phyloP scores from a whole-genome alignment of 2,113 vertebrate species.

The Puffinus mauretanicus region DNA sequence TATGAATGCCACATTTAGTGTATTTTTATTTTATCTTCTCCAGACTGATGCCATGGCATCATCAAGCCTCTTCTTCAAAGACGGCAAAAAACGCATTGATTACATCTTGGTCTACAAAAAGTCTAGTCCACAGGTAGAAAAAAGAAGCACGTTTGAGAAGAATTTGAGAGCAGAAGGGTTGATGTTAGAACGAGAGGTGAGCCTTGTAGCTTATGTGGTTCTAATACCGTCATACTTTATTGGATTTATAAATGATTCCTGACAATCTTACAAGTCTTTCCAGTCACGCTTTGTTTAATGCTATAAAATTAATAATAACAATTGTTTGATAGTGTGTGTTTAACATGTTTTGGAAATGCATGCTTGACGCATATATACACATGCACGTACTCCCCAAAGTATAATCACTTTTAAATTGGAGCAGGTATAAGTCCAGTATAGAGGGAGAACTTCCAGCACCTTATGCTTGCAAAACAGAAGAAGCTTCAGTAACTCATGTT shows the following conservation, averaged over 20 bases:
- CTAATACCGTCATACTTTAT: not conserved
- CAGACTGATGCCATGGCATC: conserved; percentile 72
- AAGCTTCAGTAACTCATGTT: not conserved
- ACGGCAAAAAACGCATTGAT: conserved; percentile 95
- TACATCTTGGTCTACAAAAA: conserved; percentile 99
- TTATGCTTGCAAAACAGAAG: not conserved
- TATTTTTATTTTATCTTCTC: not conserved
- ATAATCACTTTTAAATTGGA: not conserved
- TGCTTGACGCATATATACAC: not conserved
- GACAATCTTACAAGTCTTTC: not conserved
- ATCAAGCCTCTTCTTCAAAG: conserved; percentile 90
- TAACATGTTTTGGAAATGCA: not conserved
- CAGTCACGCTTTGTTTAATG: not conserved
- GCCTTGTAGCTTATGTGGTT: not conserved
- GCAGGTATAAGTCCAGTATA: not conserved
- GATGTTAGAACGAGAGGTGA: conserved; percentile 96
- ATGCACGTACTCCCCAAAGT: accelerated
- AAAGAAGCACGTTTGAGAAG: conserved; percentile 96
- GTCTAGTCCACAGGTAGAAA: conserved; percentile 92
- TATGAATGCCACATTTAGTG: not conserved
- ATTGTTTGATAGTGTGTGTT: not conserved
- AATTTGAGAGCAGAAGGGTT: conserved; percentile 94
- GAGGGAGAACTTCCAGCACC: not conserved
- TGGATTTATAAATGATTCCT: not conserved
- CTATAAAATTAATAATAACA: not conserved